Evolutionary conservation across 2,888 invertebrate species (phyloP).

Genomic region (Drosophila quinaria): DNA sequence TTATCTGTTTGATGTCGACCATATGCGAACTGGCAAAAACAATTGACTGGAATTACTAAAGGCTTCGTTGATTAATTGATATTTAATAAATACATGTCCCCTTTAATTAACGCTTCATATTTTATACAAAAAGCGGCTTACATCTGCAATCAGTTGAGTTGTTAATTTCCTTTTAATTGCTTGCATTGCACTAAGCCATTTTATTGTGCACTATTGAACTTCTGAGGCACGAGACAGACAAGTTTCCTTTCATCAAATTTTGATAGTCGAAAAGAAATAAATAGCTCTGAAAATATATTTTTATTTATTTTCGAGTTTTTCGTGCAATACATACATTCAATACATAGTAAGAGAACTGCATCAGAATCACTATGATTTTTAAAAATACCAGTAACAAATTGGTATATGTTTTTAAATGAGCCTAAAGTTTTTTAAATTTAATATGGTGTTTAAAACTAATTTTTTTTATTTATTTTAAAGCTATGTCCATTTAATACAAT

Average conservation of each 20-base stretch:
- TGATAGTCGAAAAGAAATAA: background rate
- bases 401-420: no score
- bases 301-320: background rate
- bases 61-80: conserved; percentile 35
- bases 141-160: conserved; percentile 55
- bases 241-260: background rate
- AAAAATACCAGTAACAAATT: no score
- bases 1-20: conserved; percentile 25
- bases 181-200: conserved; percentile 1
- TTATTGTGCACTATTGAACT: background rate
- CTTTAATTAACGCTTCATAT: conserved; percentile 47
- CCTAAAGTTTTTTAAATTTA: no score
- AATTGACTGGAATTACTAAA: conserved; percentile 42
- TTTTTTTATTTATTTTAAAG: no score
- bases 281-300: background rate
- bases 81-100: conserved; percentile 58
- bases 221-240: background rate
- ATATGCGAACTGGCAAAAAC: conserved; percentile 38
- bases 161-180: conserved; percentile 35
- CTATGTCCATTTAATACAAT: background rate
- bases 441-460: no score
- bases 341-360: background rate
- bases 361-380: background rate
- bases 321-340: no score
- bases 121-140: conserved; percentile 58